Conservation (phyloP, 2,888 invertebrate genomes). For the Cataglyphis livida region DNA sequence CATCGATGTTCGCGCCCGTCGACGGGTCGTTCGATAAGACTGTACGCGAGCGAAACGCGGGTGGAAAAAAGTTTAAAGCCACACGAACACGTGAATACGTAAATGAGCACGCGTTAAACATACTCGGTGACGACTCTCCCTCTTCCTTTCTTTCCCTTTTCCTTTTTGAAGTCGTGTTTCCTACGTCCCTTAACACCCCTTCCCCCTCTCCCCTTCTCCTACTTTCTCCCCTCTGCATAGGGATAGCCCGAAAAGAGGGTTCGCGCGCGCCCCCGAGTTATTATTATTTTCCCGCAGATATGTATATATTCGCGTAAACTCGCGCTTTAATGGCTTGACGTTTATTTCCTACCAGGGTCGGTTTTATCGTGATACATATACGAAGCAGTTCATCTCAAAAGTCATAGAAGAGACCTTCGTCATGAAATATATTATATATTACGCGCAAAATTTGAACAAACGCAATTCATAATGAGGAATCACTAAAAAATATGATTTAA, state of each 20-base stretch:
- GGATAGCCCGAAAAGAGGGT: conserved; percentile 58
- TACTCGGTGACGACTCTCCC: conserved; percentile 54
- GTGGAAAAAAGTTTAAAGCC: background rate
- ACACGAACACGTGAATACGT: conserved; percentile 13
- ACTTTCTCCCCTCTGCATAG: conserved; percentile 35
- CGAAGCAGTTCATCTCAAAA: conserved; percentile 6
- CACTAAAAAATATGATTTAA: conserved; percentile 6
- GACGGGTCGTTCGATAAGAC: conserved; percentile 10
- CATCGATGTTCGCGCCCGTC: conserved; percentile 9
- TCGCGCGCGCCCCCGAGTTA: conserved; percentile 59
- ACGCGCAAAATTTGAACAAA: background rate
- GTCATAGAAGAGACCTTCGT: background rate
- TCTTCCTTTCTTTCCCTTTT: conserved; percentile 58
- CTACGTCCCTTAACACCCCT: conserved; percentile 40
- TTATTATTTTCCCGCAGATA: conserved; percentile 71
- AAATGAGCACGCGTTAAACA: conserved; percentile 42
- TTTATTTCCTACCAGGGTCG: conserved; percentile 61
- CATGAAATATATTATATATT: background rate
- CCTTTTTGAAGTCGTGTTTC: conserved; percentile 68
- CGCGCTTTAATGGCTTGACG: conserved; percentile 67
- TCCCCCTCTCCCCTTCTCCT: conserved; percentile 13
- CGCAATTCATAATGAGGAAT: background rate
- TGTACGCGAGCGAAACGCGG: conserved; percentile 7
- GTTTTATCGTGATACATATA: conserved; percentile 12
- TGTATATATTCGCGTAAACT: conserved; percentile 57